Conservation (phyloP, 2,797 vertebrate species). For the Hemibagrus guttatus region DNA sequence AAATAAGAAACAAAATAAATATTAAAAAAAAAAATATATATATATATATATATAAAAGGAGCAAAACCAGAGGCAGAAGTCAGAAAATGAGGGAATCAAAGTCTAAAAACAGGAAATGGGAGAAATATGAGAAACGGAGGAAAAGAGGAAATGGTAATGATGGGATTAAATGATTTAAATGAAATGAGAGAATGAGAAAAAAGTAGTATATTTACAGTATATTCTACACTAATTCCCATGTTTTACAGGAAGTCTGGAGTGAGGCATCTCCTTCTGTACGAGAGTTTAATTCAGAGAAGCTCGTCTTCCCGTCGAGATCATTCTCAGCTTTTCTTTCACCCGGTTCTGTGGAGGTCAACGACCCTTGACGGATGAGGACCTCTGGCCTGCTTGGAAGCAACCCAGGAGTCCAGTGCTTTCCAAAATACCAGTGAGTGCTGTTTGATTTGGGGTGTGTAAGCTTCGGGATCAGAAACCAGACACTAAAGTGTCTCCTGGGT, state of each 20-base stretch:
- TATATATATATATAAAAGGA: too few relatives aligned
- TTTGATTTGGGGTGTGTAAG: neutral
- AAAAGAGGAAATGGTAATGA: neutral
- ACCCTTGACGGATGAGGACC: neutral
- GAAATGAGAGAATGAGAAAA: neutral
- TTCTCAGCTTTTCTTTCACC: constrained; percentile 9
- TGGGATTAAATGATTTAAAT: neutral
- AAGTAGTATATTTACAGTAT: neutral
- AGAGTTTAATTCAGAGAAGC: neutral
- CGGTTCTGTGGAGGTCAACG: constrained; percentile 19
- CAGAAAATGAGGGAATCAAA: neutral
- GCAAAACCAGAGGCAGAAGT: neutral
- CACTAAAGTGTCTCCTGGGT: constrained; percentile 53
- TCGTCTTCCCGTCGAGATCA: neutral
- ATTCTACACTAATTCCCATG: neutral
- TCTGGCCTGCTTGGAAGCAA: constrained; percentile 22
- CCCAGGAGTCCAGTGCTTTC: constrained; percentile 18
- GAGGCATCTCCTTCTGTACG: neutral
- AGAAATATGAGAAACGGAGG: neutral
- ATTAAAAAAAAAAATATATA: too few relatives aligned
- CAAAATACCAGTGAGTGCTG: constrained; percentile 1
- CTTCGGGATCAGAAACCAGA: constrained; percentile 49
- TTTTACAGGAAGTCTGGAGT: neutral
- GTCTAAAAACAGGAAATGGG: neutral
- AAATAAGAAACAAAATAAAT: neutral